phyloP scores from a whole-genome alignment of 2,888 invertebrate genomes.

The Eupeodes luniger region DNA sequence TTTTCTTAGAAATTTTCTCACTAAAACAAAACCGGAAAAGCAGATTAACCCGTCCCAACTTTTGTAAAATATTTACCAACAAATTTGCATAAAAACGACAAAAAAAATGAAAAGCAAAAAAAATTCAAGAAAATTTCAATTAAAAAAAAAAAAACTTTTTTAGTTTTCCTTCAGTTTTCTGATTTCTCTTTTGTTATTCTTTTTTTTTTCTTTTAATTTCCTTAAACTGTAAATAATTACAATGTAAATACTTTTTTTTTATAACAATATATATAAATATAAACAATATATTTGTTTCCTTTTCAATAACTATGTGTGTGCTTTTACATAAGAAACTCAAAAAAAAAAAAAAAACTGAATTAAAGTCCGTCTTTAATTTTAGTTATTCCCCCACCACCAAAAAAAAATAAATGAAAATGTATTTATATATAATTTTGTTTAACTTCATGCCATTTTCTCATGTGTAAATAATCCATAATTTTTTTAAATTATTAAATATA shows the following conservation, averaged over 20 bases:
- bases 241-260: slow-evolving; percentile 80
- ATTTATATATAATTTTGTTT: slow-evolving; percentile 72
- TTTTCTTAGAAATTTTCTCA: slow-evolving; percentile 64
- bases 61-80: slow-evolving; percentile 78
- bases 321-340: slow-evolving; percentile 73
- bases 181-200: slow-evolving; percentile 14
- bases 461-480: slow-evolving; percentile 77
- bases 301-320: slow-evolving; percentile 78
- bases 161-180: slow-evolving; percentile 37
- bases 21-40: slow-evolving; percentile 83
- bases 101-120: slow-evolving; percentile 61
- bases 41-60: slow-evolving; percentile 84
- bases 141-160: neutral
- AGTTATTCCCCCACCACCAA: slow-evolving; percentile 26
- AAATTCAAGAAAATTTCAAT: slow-evolving; percentile 64
- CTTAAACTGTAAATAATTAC: slow-evolving; percentile 83
- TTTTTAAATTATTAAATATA: slow-evolving; percentile 65
- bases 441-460: slow-evolving; percentile 74
- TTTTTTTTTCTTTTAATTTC: slow-evolving; percentile 57
- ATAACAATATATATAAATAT: slow-evolving; percentile 69
- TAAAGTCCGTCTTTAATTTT: slow-evolving; percentile 76
- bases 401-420: slow-evolving; percentile 46
- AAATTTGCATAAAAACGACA: slow-evolving; percentile 74
- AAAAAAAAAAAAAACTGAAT: slow-evolving; percentile 68
- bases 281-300: slow-evolving; percentile 79